Evolutionary conservation across 2,888 invertebrate species (phyloP).

Genomic region (Trisateles emortualis): DNA sequence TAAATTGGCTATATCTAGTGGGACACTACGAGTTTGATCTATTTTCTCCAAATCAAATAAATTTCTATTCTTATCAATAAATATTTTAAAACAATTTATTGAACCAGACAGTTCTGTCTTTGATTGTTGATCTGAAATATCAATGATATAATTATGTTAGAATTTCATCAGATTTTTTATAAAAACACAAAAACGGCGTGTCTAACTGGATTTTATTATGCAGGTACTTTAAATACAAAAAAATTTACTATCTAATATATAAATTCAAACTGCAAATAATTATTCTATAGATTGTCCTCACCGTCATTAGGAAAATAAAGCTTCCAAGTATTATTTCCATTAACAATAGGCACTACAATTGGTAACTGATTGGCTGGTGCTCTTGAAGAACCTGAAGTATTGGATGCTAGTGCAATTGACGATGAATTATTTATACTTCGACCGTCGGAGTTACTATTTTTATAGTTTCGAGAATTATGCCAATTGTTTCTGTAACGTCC

Average conservation of each 20-base stretch:
- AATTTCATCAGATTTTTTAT: no score
- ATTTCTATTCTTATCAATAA: conserved; percentile 69
- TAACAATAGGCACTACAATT: conserved; percentile 63
- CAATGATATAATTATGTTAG: conserved; percentile 14
- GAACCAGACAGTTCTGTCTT: conserved; percentile 63
- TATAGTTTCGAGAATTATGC: conserved; percentile 57
- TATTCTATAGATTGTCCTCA: no score
- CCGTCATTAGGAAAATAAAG: conserved; percentile 92
- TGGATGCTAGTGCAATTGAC: conserved; percentile 52
- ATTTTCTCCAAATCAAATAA: conserved; percentile 86
- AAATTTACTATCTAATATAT: no score
- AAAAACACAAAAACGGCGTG: no score
- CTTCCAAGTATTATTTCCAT: conserved; percentile 90
- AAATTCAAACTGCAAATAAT: no score
- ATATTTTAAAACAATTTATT: conserved; percentile 64
- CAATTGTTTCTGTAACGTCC: conserved; percentile 75
- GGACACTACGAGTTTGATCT: conserved; percentile 85
- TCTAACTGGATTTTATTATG: no score
- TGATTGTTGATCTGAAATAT: conserved; percentile 61
- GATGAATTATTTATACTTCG: conserved; percentile 66
- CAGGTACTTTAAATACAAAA: no score
- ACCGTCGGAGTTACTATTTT: conserved; percentile 52
- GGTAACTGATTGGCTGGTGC: conserved; percentile 77
- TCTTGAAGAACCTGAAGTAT: conserved; percentile 65
- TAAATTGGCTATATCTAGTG: conserved; percentile 87